phyloP scores from a whole-genome alignment of 2,797 vertebrate genomes.

The Sebastes reedi region DNA sequence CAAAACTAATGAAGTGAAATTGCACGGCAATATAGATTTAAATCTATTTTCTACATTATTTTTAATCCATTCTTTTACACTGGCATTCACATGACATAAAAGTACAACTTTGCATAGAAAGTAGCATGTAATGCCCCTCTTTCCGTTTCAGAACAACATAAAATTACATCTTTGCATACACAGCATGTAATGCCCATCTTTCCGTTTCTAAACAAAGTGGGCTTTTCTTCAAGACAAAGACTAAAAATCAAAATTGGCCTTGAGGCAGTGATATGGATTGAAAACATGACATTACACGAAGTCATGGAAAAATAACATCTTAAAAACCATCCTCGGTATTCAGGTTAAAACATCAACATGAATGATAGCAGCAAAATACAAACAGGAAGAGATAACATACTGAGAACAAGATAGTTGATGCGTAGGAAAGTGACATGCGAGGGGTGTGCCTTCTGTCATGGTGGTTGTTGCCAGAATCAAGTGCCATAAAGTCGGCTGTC shows the following conservation, averaged over 20 bases:
- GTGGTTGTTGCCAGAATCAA: not conserved
- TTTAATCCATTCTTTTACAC: not conserved
- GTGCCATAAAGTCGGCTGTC: not conserved
- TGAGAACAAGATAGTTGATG: not conserved
- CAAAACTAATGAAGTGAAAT: not conserved
- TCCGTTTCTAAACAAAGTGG: not conserved
- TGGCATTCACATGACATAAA: not conserved
- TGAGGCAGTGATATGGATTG: too few species aligned
- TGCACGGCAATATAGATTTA: not conserved
- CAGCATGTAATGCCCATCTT: not conserved
- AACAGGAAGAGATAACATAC: not conserved
- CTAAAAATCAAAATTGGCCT: not conserved
- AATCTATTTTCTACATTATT: not conserved
- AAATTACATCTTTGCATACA: conserved; percentile 1
- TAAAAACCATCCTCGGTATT: not conserved
- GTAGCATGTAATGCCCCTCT: not conserved
- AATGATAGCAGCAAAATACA: conserved; percentile 14
- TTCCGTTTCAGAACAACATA: not conserved
- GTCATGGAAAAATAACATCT: not conserved
- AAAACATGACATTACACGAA: not conserved
- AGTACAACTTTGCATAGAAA: conserved; percentile 1
- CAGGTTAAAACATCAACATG: not conserved
- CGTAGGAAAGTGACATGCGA: not conserved
- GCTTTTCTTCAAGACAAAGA: not conserved
- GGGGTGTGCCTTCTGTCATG: not conserved